These are phyloP conservation scores for Globia sparganii DNA, from an alignment of 2,888 invertebrate species.

Conservation along the genomic window DNA sequence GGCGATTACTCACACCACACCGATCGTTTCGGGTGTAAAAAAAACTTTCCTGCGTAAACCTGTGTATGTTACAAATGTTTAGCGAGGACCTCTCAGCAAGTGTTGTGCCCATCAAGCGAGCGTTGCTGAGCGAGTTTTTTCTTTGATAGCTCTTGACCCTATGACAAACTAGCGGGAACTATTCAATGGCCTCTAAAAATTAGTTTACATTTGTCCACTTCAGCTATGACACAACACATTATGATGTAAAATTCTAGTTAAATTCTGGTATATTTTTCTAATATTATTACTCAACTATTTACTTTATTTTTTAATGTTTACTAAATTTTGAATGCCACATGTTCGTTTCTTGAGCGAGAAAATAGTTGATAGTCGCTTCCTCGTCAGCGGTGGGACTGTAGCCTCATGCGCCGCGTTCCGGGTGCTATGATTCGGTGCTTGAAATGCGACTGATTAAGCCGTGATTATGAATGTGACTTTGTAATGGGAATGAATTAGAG, in stretches of 20 bases:
- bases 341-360: background rate
- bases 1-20: background rate
- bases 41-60: background rate
- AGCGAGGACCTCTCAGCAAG: too few relatives aligned
- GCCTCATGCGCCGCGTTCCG: background rate
- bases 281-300: too few relatives aligned
- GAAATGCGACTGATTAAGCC: constrained; percentile 46
- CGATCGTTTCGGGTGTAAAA: background rate
- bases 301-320: too few relatives aligned
- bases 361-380: background rate
- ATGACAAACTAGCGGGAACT: too few relatives aligned
- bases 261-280: too few relatives aligned
- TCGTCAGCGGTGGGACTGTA: background rate
- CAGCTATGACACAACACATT: too few relatives aligned
- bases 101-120: background rate
- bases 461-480: constrained; percentile 49
- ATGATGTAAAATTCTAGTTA: too few relatives aligned
- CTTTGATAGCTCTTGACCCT: background rate
- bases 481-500: constrained; percentile 38
- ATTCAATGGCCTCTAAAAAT: too few relatives aligned
- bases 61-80: background rate
- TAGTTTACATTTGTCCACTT: too few relatives aligned
- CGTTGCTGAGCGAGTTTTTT: background rate
- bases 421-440: constrained; percentile 40
- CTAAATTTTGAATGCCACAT: too few relatives aligned